Evolutionary conservation across 2,797 vertebrate genomes (phyloP), one percentile per base, ranked within the genome.

Genomic region (Aratinga solstitialis): DNA sequence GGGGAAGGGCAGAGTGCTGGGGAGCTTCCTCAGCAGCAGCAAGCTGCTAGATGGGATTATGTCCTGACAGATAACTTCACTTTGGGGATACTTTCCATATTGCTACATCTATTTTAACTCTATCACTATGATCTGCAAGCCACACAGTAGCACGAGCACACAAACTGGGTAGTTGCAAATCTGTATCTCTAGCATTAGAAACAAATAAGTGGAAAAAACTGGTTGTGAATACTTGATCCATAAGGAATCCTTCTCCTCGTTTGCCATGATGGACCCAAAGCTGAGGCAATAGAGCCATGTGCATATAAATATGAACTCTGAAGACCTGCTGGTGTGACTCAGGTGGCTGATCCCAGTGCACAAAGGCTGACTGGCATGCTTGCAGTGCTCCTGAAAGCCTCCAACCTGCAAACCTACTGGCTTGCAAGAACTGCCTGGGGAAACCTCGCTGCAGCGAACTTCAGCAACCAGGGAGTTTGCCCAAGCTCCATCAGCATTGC

Each of bases 301-400:
- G 67, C 53, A 65, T 14, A 45, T 12, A 13, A 53, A 54, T 10
- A 20, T 0, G 6, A 66, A 26, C 43, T 5, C 0, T 8, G 26
- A 43, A 63, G 22, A 32, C 18, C 45, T 74, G 67, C 26, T 62
- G 18, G 9, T 3, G 3, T 6, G 22, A 26, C 20, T 45, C 56
- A 42, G 54, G 6, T 10, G 24, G 27, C 58, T 4, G 20, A 4
- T 15, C 21, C 43, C 18, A 11, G 1, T 2, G 2, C 3, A 7
- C 15, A 10, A 0, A 4, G 65, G 19, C 48, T 66, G 59, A 59
- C 23, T 26, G 56, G n/a, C 34, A 59, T n/a, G 22, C 26, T 53
- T 24, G 9, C 26, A 32, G 27, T 2, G 18, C 20, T 69, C 50
- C 87, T 71, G 29, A 17, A 22, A 65, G 63, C 19, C 50, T 78